Percentiles rank a stretch among this genome's conserved stretches.
phyloP scores from a whole-genome alignment of 1,140 invertebrate species.

The Tetramorium alpestre region DNA sequence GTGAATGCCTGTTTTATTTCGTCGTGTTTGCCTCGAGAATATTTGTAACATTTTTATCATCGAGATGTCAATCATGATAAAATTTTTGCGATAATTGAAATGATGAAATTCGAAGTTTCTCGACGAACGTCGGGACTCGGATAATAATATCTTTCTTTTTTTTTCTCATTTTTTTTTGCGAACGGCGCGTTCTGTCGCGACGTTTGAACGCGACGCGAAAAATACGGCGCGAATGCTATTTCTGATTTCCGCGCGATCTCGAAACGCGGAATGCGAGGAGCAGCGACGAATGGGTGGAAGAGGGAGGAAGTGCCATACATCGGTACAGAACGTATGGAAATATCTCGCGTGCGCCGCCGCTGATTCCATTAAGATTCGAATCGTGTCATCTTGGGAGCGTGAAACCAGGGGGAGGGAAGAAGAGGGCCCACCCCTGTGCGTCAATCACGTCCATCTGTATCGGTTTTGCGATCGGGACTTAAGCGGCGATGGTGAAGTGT shows the following conservation, averaged over 20 bases:
- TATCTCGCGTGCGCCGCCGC: neutral
- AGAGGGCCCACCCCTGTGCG: neutral
- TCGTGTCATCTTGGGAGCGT: neutral
- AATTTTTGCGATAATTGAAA: neutral
- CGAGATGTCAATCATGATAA: neutral
- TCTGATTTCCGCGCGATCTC: constrained; percentile 75
- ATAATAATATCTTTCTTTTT: neutral
- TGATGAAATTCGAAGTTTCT: neutral
- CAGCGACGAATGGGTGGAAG: constrained; percentile 33
- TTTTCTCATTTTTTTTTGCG: neutral
- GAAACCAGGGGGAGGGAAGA: neutral
- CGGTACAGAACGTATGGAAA: constrained; percentile 24
- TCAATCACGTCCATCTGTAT: neutral
- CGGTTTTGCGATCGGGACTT: neutral
- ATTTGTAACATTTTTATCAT: neutral
- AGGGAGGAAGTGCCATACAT: constrained; percentile 17
- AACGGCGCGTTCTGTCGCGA: neutral
- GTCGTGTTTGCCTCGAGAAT: neutral
- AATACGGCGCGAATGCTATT: constrained; percentile 75
- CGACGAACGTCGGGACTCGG: neutral
- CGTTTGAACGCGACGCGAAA: constrained; percentile 46
- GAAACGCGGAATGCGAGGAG: constrained; percentile 46
- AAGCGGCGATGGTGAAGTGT: neutral
- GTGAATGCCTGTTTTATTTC: neutral
- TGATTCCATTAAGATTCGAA: constrained; percentile 34